phyloP scores from a whole-genome alignment of 2,797 vertebrate species.

The Staurois parvus region DNA sequence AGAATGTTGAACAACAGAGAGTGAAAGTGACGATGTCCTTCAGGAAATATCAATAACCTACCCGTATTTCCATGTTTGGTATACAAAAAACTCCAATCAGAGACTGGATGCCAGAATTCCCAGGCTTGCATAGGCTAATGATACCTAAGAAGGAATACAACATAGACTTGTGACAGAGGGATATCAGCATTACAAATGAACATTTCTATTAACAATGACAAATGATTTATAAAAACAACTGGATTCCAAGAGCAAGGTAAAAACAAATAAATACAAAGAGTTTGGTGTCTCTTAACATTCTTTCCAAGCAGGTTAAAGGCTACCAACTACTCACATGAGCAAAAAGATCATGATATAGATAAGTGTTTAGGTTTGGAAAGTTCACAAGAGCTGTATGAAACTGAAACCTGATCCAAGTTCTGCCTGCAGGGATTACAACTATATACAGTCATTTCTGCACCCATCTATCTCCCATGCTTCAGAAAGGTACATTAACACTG shows the following conservation, averaged over 20 bases:
- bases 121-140: conserved; percentile 96
- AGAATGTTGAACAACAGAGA: neutral
- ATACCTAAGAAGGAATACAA: conserved; percentile 80
- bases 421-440: neutral
- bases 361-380: neutral
- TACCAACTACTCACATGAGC: neutral
- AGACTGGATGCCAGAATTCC: conserved; percentile 96
- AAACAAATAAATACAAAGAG: neutral
- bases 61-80: conserved; percentile 99
- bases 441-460: too few relatives aligned
- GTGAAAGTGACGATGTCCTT: neutral
- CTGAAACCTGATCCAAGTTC: neutral
- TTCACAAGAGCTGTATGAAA: neutral
- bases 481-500: too few relatives aligned
- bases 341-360: neutral
- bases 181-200: neutral
- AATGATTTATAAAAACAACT: neutral
- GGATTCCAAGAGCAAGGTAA: neutral
- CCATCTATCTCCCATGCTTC: too few relatives aligned
- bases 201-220: too few relatives aligned
- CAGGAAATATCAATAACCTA: conserved; percentile 69
- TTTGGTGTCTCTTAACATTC: neutral
- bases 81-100: conserved; percentile 97
- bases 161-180: neutral
- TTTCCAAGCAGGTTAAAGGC: neutral